Base-by-base conservation (phyloP, 2,113 vertebrate genomes). In the Hipposideros armiger region DNA sequence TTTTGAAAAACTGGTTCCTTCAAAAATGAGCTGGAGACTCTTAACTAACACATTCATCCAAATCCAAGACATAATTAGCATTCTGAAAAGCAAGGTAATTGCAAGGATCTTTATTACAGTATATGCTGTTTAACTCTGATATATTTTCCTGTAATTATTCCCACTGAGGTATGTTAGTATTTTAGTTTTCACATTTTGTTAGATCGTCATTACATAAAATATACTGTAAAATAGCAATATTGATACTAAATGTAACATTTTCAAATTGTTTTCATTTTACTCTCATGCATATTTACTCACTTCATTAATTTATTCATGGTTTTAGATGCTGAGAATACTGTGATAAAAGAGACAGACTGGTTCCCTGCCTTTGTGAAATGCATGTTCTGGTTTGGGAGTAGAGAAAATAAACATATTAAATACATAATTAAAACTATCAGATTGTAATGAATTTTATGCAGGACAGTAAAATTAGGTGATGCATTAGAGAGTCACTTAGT, bases 51-150 rank as follows among this genome's bases (percentile, higher is more conserved):
- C 56, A 95, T 91, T 90, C 72, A 94, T 81, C 30, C 85, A 97
- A 95, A 96, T 97, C 80, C 32, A 90, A 70, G 42, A 56, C 60
- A 64, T 69, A 87, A 97, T 86, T 94, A 96, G 73, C 82, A 93
- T 84, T 93, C 32, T 81, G 19, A 70, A 77, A 81, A 69, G 24
- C 45, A 42, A 10, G 11, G 58, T 74, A 26, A 70, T 16, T 80
- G 36, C 15, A 42, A 74, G 22, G 62, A 22, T 72, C 54, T 70
- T 81, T 70, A 87, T 95, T 85, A 64, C 9, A n/a, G 22, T 72
- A 19, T 62, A 47, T 50, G 56, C n/a, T 94, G 19, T 69, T 91
- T 91, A 84, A 91, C 70, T 13, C 13, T 80, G 42, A 80, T 32
- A 13, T 91, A 52, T 73, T 93, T 95, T 90, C 47, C 36, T 56